These are phyloP conservation scores for Coregonus clupeaformis DNA, from an alignment of 2,113 vertebrate species.

Conservation along the genomic window DNA sequence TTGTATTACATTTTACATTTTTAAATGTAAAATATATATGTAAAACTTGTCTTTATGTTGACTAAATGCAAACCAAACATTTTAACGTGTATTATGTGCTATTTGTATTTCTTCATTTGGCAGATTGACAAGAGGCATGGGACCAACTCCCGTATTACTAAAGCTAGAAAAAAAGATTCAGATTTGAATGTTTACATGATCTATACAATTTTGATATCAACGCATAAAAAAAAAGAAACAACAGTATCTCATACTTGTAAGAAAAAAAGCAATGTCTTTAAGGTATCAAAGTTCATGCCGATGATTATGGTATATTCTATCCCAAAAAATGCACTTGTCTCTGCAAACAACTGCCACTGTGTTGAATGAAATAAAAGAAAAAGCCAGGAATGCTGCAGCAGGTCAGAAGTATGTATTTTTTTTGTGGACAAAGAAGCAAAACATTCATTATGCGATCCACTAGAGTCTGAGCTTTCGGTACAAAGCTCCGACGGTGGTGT, in stretches of 20 bases:
- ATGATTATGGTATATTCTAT: slow-evolving; percentile 31
- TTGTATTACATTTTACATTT: too few relatives aligned
- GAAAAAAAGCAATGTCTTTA: slow-evolving; percentile 41
- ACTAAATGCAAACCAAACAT: background rate
- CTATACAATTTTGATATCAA: slow-evolving; percentile 59
- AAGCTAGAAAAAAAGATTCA: slow-evolving; percentile 21
- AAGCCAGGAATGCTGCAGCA: slow-evolving; percentile 35
- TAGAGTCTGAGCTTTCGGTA: slow-evolving; percentile 10
- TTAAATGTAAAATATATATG: background rate
- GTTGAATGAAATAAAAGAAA: slow-evolving; percentile 42
- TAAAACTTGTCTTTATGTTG: background rate
- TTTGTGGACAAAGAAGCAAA: slow-evolving; percentile 26
- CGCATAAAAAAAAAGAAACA: slow-evolving; percentile 45
- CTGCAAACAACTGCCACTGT: slow-evolving; percentile 51
- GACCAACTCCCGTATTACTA: slow-evolving; percentile 62
- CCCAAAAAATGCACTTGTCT: slow-evolving; percentile 5
- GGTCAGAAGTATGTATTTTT: slow-evolving; percentile 20
- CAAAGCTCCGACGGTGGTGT: slow-evolving; percentile 6
- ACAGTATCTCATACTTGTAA: slow-evolving; percentile 25
- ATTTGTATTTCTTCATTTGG: slow-evolving; percentile 36
- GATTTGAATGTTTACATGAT: slow-evolving; percentile 21
- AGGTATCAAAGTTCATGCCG: slow-evolving; percentile 38
- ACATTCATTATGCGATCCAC: slow-evolving; percentile 47
- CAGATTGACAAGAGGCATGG: slow-evolving; percentile 70
- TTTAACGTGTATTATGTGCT: background rate